phyloP scores from a whole-genome alignment of 2,888 invertebrate species.

The Tridacna crocea region DNA sequence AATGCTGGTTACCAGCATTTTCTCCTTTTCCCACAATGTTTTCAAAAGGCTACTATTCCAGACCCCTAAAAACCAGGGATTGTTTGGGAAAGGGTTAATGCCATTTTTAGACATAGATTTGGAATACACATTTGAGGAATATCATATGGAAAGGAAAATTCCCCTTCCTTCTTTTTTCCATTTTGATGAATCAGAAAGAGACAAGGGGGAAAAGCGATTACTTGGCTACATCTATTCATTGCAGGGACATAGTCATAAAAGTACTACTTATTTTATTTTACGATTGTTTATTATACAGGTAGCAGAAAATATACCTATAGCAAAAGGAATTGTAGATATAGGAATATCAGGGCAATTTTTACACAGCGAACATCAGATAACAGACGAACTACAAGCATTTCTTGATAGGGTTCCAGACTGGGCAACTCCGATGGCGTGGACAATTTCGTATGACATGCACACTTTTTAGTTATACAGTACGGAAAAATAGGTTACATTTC shows the following conservation, averaged over 20 bases:
- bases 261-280: too few relatives aligned
- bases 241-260: too few relatives aligned
- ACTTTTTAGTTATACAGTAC: constrained; percentile 45
- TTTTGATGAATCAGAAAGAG: too few relatives aligned
- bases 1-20: too few relatives aligned
- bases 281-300: constrained; percentile 20
- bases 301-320: constrained; percentile 11
- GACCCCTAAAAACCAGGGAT: too few relatives aligned
- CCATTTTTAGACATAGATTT: too few relatives aligned
- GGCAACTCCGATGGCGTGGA: constrained; percentile 69
- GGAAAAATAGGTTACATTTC: neutral
- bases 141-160: too few relatives aligned
- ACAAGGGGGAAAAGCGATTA: neutral
- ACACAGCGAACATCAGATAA: constrained; percentile 67
- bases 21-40: too few relatives aligned
- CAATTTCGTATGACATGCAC: constrained; percentile 73
- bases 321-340: constrained; percentile 68
- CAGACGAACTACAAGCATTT: constrained; percentile 65
- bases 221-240: neutral
- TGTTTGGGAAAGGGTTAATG: neutral
- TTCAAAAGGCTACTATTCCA: too few relatives aligned
- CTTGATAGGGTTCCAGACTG: constrained; percentile 68
- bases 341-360: constrained; percentile 77
- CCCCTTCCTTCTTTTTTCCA: too few relatives aligned
- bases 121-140: too few relatives aligned